Evolutionary conservation across 2,113 vertebrate species (phyloP), one percentile per base, ranked within the genome.

Genomic region (Etheostoma spectabile): DNA sequence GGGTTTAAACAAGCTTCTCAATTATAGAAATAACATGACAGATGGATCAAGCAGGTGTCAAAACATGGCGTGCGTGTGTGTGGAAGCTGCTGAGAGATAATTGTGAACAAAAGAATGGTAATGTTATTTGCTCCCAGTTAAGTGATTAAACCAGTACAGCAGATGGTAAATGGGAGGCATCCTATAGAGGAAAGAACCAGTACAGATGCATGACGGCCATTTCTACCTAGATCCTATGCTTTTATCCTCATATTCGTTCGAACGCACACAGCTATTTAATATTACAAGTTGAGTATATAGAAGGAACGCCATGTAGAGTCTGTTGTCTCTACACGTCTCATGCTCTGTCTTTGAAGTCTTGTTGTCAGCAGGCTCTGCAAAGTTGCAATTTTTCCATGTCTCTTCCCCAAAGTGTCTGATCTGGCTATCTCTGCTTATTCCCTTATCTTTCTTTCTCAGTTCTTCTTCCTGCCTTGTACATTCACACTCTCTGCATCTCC

Each of bases 401-500:
- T 64, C 66, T 69, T 61, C 24, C 64, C 33, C 35, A 69, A n/a
- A 74, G 67, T 51, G 64, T 90, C 48, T 62, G 59, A 89, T 79
- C 55, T 8, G 22, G 42, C 52, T 24, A 65, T 77, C 72, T 80
- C 48, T 67, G 38, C 60, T 35, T 38, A 21, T 64, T 55, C 69
- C 60, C 74, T 78, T 61, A 83, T 87, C 80, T 86, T 30, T 3
- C 51, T 45, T 45, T 64, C 70, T 75, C 55, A 22, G 48, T 75
- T 67, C 62, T 48, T 70, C 27, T 24, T 80, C 74, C 77, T 22
- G 55, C 11, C 56, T 48, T 52, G 53, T 71, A 72, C 73, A 65
- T 61, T 84, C 79, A 74, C 66, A 66, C 80, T 79, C 73, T 79
- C 74, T 68, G 72, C 68, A 62, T 79, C 66, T 86, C 78, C 62